Evolutionary conservation across 1,140 invertebrate genomes (phyloP).

Genomic region (Saccostrea echinata): DNA sequence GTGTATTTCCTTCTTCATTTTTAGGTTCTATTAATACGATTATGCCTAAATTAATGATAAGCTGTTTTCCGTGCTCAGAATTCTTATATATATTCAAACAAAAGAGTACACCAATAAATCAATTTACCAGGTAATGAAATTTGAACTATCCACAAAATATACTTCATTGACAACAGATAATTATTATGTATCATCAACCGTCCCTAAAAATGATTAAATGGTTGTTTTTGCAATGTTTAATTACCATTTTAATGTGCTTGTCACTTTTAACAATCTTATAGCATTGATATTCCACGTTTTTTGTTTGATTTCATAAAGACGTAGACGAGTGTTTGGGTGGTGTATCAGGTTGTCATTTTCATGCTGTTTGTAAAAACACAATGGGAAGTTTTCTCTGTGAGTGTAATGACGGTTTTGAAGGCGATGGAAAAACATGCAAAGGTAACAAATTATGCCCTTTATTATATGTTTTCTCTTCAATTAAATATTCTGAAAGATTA

Average conservation of each 20-base stretch:
- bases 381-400: not conserved
- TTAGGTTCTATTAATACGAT: too few species aligned
- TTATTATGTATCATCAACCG: too few species aligned
- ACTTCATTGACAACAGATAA: too few species aligned
- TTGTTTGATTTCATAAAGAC: not conserved
- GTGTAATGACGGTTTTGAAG: slow-evolving; percentile 16
- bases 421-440: not conserved
- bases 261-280: not conserved
- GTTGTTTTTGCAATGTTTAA: too few species aligned
- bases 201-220: too few species aligned
- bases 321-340: not conserved
- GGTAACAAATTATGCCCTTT: not conserved
- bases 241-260: not conserved
- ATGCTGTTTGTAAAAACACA: slow-evolving; percentile 17
- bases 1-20: not conserved
- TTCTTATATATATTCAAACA: too few species aligned
- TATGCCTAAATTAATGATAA: too few species aligned
- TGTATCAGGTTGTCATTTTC: not conserved
- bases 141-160: too few species aligned
- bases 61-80: too few species aligned
- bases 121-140: too few species aligned
- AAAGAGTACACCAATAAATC: too few species aligned
- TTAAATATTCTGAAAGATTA: not conserved
- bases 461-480: not conserved
- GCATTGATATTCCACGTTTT: too few species aligned